Base-by-base conservation (phyloP, 1,140 invertebrate genomes). In the Patella vulgata region DNA sequence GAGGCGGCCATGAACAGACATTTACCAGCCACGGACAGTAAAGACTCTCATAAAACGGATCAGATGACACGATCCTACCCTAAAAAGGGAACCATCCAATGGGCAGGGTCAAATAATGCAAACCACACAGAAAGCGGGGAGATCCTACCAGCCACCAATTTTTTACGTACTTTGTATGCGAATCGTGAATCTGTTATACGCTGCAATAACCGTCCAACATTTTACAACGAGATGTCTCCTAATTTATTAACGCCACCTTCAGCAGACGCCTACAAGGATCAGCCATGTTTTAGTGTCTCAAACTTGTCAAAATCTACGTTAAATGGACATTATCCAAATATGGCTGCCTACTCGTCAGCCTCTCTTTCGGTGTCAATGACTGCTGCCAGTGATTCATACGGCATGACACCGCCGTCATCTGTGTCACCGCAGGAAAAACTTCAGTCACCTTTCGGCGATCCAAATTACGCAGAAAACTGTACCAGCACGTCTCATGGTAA, bases 1-100 rank as follows among this genome's bases (percentile, higher is more conserved):
- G 95, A 98, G 82, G 93, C 96, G 73, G 94, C 93, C 14, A 98
- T 97, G 95, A 96, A 95, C 23, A 95, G 96, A 79, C 95, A 97
- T 85, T 85, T 97, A 42, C 94, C 95, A 61, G 91, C 93, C 0
- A n/a, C 81, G 95, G 8, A 82, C 95, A 17, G 93, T 75, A 74
- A 63, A 47, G 90, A 51, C 14, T 52, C 28, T 21, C 28, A 14
- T 25, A n/a, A 19, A 40, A 4, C 11, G 30, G 9, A n/a, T 28
- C 30, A 5, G 12, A 5, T 8, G 5, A 47, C n/a, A 23, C 56
- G 21, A 93, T 95, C 85, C 84, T 95, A 43, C 94, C 93, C 74
- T 69, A 57, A 83, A 68, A 89, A 92, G 65, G 94, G 92, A 17
- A 94, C 94, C 1, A 97, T 96, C 62, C 94, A 97, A 74, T 97